Conservation (phyloP, 2,113 vertebrate species). For the Tretioscincus oriximinensis region DNA sequence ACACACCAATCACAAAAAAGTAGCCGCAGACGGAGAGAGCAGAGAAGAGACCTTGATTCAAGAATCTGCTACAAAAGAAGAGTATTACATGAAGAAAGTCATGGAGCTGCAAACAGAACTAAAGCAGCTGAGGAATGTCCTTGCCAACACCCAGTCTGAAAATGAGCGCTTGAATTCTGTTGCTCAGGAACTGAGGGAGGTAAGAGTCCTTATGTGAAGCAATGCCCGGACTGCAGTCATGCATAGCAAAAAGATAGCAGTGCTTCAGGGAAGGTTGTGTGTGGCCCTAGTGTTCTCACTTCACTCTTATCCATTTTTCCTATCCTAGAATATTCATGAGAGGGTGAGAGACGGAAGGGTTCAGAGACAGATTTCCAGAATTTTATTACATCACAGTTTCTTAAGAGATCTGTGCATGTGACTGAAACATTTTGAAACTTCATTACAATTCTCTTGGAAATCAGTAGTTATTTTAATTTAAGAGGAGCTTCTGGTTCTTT, state of each 20-base stretch:
- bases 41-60: slow-evolving; percentile 95
- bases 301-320: too few relatives aligned
- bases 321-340: too few relatives aligned
- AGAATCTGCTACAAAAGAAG: slow-evolving; percentile 96
- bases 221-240: too few relatives aligned
- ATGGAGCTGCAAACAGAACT: slow-evolving; percentile 93
- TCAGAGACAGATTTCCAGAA: too few relatives aligned
- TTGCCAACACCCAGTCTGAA: slow-evolving; percentile 86
- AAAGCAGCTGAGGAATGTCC: slow-evolving; percentile 84
- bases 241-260: too few relatives aligned
- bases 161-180: slow-evolving; percentile 88
- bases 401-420: too few relatives aligned
- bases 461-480: too few relatives aligned
- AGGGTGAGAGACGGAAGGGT: too few relatives aligned
- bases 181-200: slow-evolving; percentile 90
- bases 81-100: slow-evolving; percentile 91
- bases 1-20: slow-evolving; percentile 93
- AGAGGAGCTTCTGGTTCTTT: too few relatives aligned
- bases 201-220: slow-evolving; percentile 49
- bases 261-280: too few relatives aligned
- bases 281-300: too few relatives aligned
- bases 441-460: background rate
- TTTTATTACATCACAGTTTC: too few relatives aligned
- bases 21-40: slow-evolving; percentile 95
- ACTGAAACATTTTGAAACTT: background rate